Evolutionary conservation across 2,888 invertebrate species (phyloP).

Genomic region (Mesorhabditis belari): DNA sequence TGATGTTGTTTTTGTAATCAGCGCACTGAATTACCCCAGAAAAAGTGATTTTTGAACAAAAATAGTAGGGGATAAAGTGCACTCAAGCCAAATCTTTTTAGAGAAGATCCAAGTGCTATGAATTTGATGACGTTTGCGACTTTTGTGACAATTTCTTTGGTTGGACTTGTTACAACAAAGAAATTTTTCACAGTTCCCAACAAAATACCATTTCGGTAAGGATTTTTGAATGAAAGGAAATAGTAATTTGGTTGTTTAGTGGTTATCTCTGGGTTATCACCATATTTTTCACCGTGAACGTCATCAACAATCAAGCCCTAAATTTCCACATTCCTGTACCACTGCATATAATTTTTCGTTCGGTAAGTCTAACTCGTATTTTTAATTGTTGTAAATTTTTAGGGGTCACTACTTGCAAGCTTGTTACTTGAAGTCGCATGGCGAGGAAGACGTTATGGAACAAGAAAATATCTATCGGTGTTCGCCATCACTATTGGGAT

Average conservation of each 20-base stretch:
- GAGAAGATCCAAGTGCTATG: constrained; percentile 82
- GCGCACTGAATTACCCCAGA: too few species aligned
- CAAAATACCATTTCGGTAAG: constrained; percentile 62
- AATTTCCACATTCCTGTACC: constrained; percentile 95
- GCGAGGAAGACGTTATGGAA: constrained; percentile 67
- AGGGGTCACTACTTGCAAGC: constrained; percentile 92
- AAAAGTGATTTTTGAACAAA: too few species aligned
- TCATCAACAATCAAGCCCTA: constrained; percentile 83
- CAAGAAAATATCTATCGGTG: constrained; percentile 81
- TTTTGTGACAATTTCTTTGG: constrained; percentile 79
- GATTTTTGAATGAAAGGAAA: constrained; percentile 3
- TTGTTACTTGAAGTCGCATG: constrained; percentile 88
- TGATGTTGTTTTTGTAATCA: too few species aligned
- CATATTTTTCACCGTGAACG: constrained; percentile 84
- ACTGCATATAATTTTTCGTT: constrained; percentile 93
- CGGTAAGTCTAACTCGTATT: constrained; percentile 62
- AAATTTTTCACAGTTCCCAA: constrained; percentile 75
- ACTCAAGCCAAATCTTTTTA: constrained; percentile 48
- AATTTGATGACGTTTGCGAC: constrained; percentile 91
- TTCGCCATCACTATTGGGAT: constrained; percentile 89
- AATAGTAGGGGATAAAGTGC: too few species aligned
- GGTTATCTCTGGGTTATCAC: constrained; percentile 75
- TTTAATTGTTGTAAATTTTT: constrained; percentile 10
- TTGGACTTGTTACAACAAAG: constrained; percentile 74
- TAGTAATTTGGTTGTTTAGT: constrained; percentile 52